A percentile compares a stretch with the other conserved stretches of the same genome.
These are phyloP conservation scores for Aurelia coerulea DNA, from an alignment of 30 jellyfish, hydroid and myxozoan genomes.

Conservation along the genomic window DNA sequence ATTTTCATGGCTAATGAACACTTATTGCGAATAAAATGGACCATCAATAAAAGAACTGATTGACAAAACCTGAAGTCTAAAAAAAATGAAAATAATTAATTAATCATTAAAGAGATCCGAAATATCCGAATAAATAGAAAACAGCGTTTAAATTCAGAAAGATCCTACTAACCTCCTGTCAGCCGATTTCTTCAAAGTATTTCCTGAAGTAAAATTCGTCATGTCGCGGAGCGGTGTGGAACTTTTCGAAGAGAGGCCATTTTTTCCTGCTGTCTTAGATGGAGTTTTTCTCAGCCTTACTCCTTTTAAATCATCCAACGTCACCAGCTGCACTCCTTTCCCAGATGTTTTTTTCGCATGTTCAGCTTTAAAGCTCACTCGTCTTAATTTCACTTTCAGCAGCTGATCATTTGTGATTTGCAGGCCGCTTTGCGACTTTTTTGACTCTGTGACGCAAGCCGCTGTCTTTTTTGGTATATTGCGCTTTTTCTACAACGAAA, in stretches of 20 bases:
- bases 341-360: not conserved
- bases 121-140: too few species aligned
- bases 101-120: too few species aligned
- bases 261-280: not conserved
- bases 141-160: too few species aligned
- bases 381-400: constrained; percentile 40
- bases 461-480: too few species aligned
- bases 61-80: too few species aligned
- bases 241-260: not conserved
- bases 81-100: too few species aligned
- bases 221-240: constrained; percentile 41
- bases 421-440: not conserved
- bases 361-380: constrained; percentile 2
- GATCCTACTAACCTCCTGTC: not conserved
- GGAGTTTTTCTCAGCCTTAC: constrained; percentile 65
- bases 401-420: constrained; percentile 70
- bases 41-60: too few species aligned
- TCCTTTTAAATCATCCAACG: constrained; percentile 43
- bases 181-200: not conserved
- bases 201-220: not conserved
- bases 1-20: too few species aligned
- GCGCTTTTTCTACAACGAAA: too few species aligned
- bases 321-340: constrained; percentile 42
- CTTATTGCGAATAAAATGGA: too few species aligned
- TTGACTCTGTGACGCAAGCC: too few species aligned